These are phyloP conservation scores for Beroe ovata DNA, from an alignment of 37 sponge, comb jelly and placozoan species.

Conservation along the genomic window DNA sequence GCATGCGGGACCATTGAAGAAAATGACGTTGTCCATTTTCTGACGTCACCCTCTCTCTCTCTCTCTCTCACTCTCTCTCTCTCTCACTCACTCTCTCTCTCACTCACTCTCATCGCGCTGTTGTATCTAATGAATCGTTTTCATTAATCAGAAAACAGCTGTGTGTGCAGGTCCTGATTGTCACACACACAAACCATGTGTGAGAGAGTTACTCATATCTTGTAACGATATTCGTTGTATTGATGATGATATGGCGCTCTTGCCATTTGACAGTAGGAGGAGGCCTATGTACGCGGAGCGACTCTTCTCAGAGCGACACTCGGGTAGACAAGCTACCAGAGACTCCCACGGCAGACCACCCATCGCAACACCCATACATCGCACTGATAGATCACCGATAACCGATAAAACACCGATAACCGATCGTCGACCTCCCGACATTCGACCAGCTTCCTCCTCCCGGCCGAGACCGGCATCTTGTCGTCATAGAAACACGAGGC, in stretches of 20 bases:
- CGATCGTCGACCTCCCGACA: background rate
- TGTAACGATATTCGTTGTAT: too few species aligned
- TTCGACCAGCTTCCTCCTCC: constrained; percentile 22
- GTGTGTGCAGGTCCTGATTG: too few species aligned
- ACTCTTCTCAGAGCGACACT: background rate
- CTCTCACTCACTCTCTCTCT: background rate
- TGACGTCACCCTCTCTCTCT: background rate
- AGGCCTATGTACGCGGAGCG: background rate
- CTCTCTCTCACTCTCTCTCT: background rate
- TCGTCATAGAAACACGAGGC: too few species aligned
- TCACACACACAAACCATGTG: too few species aligned
- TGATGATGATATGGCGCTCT: too few species aligned
- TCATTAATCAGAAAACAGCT: background rate
- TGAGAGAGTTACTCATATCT: too few species aligned
- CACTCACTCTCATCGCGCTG: background rate
- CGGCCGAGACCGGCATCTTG: background rate
- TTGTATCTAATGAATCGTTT: background rate
- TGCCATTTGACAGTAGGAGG: too few species aligned
- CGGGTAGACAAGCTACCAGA: too few species aligned
- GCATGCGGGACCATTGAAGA: too few species aligned
- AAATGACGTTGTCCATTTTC: too few species aligned
- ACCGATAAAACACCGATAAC: background rate
- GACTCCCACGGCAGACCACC: background rate
- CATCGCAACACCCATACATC: background rate
- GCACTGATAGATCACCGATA: background rate